Conservation (phyloP, 2,888 invertebrate genomes). For the Philopedon plagiatum region DNA sequence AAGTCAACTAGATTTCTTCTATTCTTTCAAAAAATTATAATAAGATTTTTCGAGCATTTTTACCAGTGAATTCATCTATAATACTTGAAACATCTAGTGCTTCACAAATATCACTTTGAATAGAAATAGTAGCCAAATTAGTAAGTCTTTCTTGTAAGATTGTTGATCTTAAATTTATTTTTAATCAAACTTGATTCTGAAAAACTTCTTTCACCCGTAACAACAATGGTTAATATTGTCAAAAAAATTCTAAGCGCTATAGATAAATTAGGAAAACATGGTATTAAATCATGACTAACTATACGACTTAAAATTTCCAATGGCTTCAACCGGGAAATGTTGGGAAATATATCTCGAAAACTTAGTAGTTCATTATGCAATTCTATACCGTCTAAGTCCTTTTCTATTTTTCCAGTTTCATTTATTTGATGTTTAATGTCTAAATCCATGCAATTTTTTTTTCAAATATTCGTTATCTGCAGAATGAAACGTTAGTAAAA, state of each 20-base stretch:
- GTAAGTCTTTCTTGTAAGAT: neutral
- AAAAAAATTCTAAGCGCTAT: neutral
- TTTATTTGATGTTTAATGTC: slow-evolving; percentile 14
- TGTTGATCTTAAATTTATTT: neutral
- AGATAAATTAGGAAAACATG: slow-evolving; percentile 6
- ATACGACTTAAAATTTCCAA: neutral
- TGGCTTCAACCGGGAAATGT: neutral
- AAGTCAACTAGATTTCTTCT: no score
- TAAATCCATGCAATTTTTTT: neutral
- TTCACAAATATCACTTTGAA: neutral
- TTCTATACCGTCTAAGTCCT: neutral
- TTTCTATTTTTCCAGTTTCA: neutral
- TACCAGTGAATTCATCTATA: neutral
- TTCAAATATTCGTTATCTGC: neutral
- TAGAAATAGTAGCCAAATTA: neutral
- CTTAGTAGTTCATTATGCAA: slow-evolving; percentile 5
- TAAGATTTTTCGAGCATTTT: no score
- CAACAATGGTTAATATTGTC: neutral
- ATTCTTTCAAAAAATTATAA: no score
- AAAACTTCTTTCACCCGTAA: neutral
- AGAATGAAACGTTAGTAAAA: neutral
- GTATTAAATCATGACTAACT: neutral
- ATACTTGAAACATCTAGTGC: neutral
- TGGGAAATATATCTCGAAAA: neutral
- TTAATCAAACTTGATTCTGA: neutral